Evolutionary conservation across 1,140 invertebrate genomes (phyloP).

Genomic region (Holotrichia oblita): DNA sequence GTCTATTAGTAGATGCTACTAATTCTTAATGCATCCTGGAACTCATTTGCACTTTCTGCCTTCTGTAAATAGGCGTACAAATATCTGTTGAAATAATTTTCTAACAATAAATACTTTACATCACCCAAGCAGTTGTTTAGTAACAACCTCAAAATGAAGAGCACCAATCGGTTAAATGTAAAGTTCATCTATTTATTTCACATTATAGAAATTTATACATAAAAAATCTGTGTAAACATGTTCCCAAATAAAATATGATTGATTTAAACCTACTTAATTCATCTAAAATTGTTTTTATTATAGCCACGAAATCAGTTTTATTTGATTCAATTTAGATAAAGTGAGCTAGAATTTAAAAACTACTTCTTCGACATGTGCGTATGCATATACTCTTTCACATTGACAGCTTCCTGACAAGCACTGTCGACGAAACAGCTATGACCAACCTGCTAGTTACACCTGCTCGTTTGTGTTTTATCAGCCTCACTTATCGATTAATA

Average conservation of each 20-base stretch:
- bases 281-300: neutral
- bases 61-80: no score
- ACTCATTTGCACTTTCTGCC: no score
- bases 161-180: neutral
- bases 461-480: neutral
- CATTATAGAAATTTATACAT: neutral
- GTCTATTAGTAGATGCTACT: no score
- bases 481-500: constrained; percentile 12
- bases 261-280: neutral
- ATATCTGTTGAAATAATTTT: no score
- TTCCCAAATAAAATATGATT: neutral
- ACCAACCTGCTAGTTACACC: neutral
- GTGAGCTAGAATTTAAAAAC: neutral
- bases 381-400: neutral
- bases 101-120: no score
- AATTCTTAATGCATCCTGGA: no score
- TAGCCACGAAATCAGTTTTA: neutral
- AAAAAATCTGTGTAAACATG: no score
- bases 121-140: no score
- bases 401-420: constrained; percentile 16
- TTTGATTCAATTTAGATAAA: constrained; percentile 32
- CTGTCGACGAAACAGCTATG: neutral
- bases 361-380: neutral
- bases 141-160: neutral
- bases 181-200: no score